Evolutionary conservation across 2,888 invertebrate species (phyloP), one percentile per base, ranked within the genome.

Genomic region (Cenopis cana): DNA sequence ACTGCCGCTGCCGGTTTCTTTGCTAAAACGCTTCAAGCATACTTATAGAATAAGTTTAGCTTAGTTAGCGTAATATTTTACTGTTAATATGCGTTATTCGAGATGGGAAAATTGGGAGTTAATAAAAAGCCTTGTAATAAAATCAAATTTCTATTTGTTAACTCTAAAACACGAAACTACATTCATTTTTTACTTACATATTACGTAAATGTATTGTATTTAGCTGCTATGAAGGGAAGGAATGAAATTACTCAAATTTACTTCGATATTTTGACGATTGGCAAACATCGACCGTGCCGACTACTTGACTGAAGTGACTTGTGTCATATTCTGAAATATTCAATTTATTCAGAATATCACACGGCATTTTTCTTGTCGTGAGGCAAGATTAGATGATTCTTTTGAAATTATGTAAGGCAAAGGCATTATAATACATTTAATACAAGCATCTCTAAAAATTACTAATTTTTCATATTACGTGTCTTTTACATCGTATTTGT

Each of bases 61-160:
- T n/a, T 46, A 46, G 8, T 29, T 29, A 29, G 29, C n/a, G 24
- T 24, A 5, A 33, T 33, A 8, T 3, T 6, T 8, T 33, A 33
- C 0, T 33, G 6, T 33, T 33, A 33, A 29, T n/a, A 29, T 29
- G 2, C 2, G 29, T 33, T 33, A 33, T 33, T 33, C 9, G 6
- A 33, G 33, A 33, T 5, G n/a, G 4, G 24, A 24, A 24, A n/a
- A n/a, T n/a, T n/a, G 33, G 33, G 33, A 3, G 17, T 0, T 18
- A 56, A 41, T 12, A 54, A 68, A 61, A 69, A 50, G 11, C 11
- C 17, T n/a, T n/a, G 1, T 24, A n/a, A 17, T 69, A 59, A 69
- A 64, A 57, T 59, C 57, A 64, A 62, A 56, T 57, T 41, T 65
- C 52, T 69, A 65, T 69, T 69, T 52, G 57, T 46, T 64, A 59